phyloP scores from a whole-genome alignment of 2,888 invertebrate genomes.

The Diachrysia chrysitis region DNA sequence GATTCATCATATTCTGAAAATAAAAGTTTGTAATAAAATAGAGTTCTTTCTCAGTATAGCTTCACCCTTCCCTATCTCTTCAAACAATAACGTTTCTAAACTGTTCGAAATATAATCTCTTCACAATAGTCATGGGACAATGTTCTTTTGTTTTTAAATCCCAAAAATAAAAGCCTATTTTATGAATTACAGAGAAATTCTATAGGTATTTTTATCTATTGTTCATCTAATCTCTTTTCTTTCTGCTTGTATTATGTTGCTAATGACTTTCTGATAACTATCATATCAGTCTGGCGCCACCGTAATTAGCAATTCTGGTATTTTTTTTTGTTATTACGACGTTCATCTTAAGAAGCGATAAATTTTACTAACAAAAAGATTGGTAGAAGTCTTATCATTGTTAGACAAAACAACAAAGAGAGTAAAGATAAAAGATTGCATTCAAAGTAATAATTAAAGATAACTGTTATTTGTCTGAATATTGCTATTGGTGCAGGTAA shows the following conservation, averaged over 20 bases:
- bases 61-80: no score
- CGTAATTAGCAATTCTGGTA: slow-evolving; percentile 13
- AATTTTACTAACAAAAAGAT: slow-evolving; percentile 14
- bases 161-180: no score
- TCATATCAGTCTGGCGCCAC: slow-evolving; percentile 24
- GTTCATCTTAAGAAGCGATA: slow-evolving; percentile 14
- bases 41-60: no score
- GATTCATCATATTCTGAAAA: no score
- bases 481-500: slow-evolving; percentile 7
- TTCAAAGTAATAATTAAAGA: slow-evolving; percentile 25
- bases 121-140: no score
- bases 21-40: no score
- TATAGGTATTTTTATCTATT: background rate
- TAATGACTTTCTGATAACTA: background rate
- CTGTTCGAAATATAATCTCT: no score
- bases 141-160: no score
- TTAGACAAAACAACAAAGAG: slow-evolving; percentile 20
- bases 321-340: slow-evolving; percentile 12
- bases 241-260: slow-evolving; percentile 4
- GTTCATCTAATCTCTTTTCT: background rate
- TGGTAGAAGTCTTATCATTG: slow-evolving; percentile 6
- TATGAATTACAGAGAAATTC: background rate
- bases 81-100: no score
- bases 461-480: slow-evolving; percentile 9
- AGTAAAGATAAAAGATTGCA: slow-evolving; percentile 26